Conservation (phyloP, 2,113 vertebrate species). For the Pagrus major region DNA sequence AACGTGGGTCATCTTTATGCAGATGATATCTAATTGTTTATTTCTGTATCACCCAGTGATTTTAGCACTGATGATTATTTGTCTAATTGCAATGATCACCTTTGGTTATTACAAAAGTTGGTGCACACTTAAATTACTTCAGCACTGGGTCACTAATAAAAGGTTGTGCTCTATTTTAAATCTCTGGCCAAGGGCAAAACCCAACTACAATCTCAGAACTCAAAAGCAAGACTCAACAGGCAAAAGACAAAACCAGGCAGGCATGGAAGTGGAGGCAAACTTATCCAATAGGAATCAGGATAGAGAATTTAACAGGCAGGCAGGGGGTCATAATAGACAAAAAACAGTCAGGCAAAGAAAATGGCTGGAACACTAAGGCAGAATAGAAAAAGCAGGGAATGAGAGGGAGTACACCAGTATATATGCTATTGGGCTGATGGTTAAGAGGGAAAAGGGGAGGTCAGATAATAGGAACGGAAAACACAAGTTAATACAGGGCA, state of each 20-base stretch:
- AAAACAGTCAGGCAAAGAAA: neutral
- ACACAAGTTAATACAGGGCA: neutral
- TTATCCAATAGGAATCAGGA: neutral
- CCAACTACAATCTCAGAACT: no score
- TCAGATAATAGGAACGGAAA: neutral
- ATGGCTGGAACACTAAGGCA: neutral
- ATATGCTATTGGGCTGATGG: no score
- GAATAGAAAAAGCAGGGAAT: no score
- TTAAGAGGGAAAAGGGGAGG: neutral
- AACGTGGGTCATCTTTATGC: neutral
- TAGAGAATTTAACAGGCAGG: neutral
- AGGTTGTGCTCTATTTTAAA: no score
- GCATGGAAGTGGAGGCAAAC: neutral
- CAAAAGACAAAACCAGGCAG: neutral
- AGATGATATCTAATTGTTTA: neutral
- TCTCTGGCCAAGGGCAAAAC: no score
- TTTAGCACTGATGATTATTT: no score
- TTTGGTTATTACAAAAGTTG: no score
- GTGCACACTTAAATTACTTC: no score
- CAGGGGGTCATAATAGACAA: neutral
- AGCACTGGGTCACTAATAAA: no score
- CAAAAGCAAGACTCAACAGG: no score
- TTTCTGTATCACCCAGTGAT: neutral
- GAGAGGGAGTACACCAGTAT: no score
- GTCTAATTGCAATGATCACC: no score